Conservation (phyloP, 2,797 vertebrate genomes). For the Xiphorhynchus erythropygius region DNA sequence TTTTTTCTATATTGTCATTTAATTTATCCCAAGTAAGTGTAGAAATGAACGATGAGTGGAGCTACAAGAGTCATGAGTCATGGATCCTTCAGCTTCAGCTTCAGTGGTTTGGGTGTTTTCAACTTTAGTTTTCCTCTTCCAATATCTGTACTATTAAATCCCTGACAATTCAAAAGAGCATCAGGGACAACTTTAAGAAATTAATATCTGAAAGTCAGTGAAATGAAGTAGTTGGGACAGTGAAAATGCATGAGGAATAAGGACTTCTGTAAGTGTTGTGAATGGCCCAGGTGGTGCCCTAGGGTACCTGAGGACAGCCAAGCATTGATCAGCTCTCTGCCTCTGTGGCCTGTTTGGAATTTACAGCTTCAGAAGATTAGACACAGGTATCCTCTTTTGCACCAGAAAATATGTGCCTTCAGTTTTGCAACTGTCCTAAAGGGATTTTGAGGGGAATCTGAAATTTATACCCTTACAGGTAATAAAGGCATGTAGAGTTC, state of each 20-base stretch:
- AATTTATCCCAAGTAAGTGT: background rate
- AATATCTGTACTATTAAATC: background rate
- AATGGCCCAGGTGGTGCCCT: fast-evolving
- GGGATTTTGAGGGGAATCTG: background rate
- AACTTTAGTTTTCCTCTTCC: background rate
- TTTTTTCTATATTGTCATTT: background rate
- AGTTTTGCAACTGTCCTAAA: background rate
- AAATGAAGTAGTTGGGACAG: background rate
- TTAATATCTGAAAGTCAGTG: background rate
- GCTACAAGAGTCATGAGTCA: background rate
- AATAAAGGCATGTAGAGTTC: background rate
- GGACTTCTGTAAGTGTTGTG: background rate
- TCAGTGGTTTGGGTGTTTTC: background rate
- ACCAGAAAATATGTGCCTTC: background rate
- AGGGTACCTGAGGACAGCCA: fast-evolving
- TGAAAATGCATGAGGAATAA: background rate
- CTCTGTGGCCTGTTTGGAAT: background rate
- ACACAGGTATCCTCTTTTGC: background rate
- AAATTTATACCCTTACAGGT: background rate
- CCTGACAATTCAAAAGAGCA: background rate
- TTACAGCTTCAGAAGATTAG: background rate
- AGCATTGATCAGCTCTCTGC: background rate
- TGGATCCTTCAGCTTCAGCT: background rate
- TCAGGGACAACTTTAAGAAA: background rate
- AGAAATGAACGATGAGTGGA: background rate